Conservation (phyloP, 2,113 vertebrate species). For the Nycticryphes semicollaris region DNA sequence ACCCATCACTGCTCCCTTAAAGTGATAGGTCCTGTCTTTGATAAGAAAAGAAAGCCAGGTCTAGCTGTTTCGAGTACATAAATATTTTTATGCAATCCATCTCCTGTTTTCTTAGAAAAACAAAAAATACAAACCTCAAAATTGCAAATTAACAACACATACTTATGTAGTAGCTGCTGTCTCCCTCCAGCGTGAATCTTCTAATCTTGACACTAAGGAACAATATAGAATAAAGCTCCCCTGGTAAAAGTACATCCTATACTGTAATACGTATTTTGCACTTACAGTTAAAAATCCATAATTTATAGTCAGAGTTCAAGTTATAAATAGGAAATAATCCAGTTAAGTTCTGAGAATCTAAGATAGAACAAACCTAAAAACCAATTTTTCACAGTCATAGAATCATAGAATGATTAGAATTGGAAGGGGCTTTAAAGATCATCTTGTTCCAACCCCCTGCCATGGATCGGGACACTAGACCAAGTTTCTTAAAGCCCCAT, state of each 20-base stretch:
- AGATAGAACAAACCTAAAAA: not conserved
- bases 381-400: not conserved
- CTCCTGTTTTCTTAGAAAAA: not conserved
- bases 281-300: not conserved
- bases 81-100: not conserved
- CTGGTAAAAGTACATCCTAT: not conserved
- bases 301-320: not conserved
- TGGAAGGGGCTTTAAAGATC: too few relatives aligned
- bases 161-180: not conserved
- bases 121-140: not conserved
- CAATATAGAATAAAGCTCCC: not conserved
- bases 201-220: not conserved
- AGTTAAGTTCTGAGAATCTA: not conserved
- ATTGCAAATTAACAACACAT: not conserved
- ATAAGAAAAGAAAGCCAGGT: not conserved
- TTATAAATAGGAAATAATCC: not conserved
- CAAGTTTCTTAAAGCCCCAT: too few relatives aligned
- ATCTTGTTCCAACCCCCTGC: too few relatives aligned
- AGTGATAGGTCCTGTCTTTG: not conserved
- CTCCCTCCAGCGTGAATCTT: not conserved
- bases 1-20: not conserved
- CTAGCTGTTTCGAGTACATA: not conserved
- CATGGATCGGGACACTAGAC: too few relatives aligned
- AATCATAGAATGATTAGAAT: too few relatives aligned
- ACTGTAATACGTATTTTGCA: not conserved